A percentile compares a stretch with the other conserved stretches of the same genome.
Evolutionary conservation across 2,888 invertebrate genomes (phyloP).

Genomic region (Ceratothoa steindachneri): DNA sequence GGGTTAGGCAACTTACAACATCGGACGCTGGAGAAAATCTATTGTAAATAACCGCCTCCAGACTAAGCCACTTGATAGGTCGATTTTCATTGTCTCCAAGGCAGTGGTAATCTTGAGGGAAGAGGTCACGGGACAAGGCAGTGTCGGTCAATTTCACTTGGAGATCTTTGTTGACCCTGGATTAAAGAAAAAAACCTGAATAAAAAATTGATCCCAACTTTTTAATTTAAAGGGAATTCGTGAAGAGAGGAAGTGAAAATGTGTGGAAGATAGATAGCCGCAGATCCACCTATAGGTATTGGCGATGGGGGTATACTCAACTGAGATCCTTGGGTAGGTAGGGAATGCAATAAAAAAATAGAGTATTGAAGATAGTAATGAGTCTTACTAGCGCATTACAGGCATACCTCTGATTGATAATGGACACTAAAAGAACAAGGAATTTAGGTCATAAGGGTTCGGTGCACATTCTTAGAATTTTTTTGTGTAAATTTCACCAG

Average conservation of each 20-base stretch:
- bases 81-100: constrained; percentile 94
- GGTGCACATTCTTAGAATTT: no score
- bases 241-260: no score
- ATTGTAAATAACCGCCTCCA: constrained; percentile 80
- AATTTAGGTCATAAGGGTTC: no score
- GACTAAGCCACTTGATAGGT: constrained; percentile 92
- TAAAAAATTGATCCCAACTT: neutral
- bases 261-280: no score
- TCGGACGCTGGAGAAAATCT: constrained; percentile 87
- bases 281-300: no score
- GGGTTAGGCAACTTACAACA: constrained; percentile 60
- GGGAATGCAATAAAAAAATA: neutral
- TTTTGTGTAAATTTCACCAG: no score
- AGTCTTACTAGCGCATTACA: no score
- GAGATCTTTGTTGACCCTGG: constrained; percentile 78
- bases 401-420: no score
- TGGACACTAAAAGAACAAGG: no score
- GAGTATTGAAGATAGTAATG: neutral
- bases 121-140: constrained; percentile 86
- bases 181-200: no score
- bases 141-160: constrained; percentile 88
- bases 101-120: constrained; percentile 93
- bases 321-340: neutral
- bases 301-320: neutral
- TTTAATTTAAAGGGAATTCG: neutral